Evolutionary conservation across 2,797 vertebrate genomes (phyloP).

Genomic region (Smutsia temminckii): DNA sequence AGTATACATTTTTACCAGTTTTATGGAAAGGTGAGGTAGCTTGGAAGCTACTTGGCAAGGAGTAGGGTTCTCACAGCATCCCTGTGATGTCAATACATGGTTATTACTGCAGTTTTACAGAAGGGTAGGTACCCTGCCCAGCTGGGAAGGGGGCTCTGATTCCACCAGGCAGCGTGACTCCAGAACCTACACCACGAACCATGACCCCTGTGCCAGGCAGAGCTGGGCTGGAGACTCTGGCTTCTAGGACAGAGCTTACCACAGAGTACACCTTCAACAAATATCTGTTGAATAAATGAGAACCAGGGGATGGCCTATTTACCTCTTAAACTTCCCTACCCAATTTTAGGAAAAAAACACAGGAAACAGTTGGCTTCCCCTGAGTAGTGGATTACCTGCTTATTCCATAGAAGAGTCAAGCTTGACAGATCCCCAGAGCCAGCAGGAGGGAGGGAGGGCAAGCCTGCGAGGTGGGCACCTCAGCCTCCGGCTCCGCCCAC

Average conservation of each 20-base stretch:
- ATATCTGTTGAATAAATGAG: background rate
- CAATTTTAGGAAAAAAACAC: background rate
- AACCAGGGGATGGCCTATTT: background rate
- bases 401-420: background rate
- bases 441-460: background rate
- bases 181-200: fast-evolving
- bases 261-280: background rate
- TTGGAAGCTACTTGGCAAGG: background rate
- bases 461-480: background rate
- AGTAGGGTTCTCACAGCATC: too few species aligned
- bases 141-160: background rate
- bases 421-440: background rate
- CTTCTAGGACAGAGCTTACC: background rate
- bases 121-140: background rate
- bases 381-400: background rate
- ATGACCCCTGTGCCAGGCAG: too few species aligned
- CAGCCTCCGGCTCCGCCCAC: background rate
- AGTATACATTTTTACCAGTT: background rate
- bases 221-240: background rate
- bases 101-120: background rate
- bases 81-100: fast-evolving
- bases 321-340: background rate
- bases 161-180: fast-evolving
- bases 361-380: too few species aligned
- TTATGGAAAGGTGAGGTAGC: background rate